Percentiles rank a stretch among this genome's conserved stretches.
Conservation (phyloP, 2,888 invertebrate genomes). For the Caenorhabditis becei region DNA sequence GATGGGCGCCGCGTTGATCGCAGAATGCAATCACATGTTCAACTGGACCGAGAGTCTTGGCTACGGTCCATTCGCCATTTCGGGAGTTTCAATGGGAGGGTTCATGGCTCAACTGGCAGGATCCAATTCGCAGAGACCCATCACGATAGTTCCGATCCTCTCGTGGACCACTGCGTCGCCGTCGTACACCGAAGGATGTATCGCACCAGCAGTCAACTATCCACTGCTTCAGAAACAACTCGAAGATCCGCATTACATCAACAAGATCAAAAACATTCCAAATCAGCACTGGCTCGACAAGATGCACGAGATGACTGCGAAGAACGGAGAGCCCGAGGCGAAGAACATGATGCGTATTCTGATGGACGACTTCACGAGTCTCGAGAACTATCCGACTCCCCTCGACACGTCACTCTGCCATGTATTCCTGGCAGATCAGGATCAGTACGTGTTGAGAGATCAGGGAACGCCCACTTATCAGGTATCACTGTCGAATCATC, state of each 20-base stretch:
- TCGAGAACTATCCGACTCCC: slow-evolving; percentile 91
- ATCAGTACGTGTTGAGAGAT: slow-evolving; percentile 71
- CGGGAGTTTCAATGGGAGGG: slow-evolving; percentile 85
- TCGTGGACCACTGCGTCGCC: slow-evolving; percentile 98
- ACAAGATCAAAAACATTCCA: slow-evolving; percentile 63
- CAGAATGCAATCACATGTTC: slow-evolving; percentile 91
- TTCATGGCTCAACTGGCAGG: slow-evolving; percentile 99
- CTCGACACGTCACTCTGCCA: slow-evolving; percentile 93
- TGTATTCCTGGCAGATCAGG: slow-evolving; percentile 85
- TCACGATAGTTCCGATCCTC: slow-evolving; percentile 92
- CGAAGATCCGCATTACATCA: slow-evolving; percentile 61
- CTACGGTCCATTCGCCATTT: slow-evolving; percentile 93
- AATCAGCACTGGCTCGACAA: slow-evolving; percentile 66
- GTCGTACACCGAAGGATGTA: slow-evolving; percentile 86
- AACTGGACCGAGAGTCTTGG: slow-evolving; percentile 95
- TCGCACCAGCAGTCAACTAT: slow-evolving; percentile 62
- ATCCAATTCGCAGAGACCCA: slow-evolving; percentile 94
- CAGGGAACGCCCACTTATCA: slow-evolving; percentile 62
- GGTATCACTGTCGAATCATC: too few species aligned
- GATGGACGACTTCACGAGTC: slow-evolving; percentile 98
- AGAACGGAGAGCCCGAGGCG: slow-evolving; percentile 53
- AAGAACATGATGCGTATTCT: slow-evolving; percentile 90
- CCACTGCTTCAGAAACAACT: slow-evolving; percentile 58
- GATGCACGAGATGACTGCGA: slow-evolving; percentile 54
- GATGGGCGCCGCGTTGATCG: slow-evolving; percentile 96